Percentiles rank a stretch among this genome's conserved stretches.
phyloP scores from a whole-genome alignment of 1,140 invertebrate genomes.

The Leptinotarsa lineolata region DNA sequence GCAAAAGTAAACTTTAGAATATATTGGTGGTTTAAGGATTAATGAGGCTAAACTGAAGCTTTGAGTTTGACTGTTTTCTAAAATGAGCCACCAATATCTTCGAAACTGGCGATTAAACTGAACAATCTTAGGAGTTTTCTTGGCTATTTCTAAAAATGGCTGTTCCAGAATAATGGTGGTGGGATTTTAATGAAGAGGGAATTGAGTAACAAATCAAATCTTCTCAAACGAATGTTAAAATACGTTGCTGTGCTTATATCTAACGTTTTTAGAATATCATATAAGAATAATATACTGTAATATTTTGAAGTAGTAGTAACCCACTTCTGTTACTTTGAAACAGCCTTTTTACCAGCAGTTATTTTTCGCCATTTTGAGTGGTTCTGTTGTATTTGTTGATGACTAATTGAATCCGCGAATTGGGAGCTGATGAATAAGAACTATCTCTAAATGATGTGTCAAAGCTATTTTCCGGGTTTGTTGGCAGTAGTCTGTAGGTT shows the following conservation, averaged over 20 bases:
- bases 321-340: conserved; percentile 6
- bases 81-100: background rate
- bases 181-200: conserved; percentile 16
- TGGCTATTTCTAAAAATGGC: conserved; percentile 54
- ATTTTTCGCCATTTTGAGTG: too few relatives aligned
- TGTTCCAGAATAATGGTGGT: conserved; percentile 53
- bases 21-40: background rate
- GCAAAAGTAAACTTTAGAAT: conserved; percentile 20
- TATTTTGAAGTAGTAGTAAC: background rate
- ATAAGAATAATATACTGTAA: too few relatives aligned
- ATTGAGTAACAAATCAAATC: too few relatives aligned
- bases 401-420: too few relatives aligned
- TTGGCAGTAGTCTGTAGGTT: too few relatives aligned
- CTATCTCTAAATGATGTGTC: too few relatives aligned
- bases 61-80: background rate
- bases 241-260: too few relatives aligned
- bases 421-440: too few relatives aligned
- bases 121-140: background rate
- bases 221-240: too few relatives aligned
- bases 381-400: too few relatives aligned
- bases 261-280: too few relatives aligned
- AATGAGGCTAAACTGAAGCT: background rate
- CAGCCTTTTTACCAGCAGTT: background rate
- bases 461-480: too few relatives aligned
- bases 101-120: background rate